Percentiles rank a stretch among this genome's conserved stretches.
These are phyloP conservation scores for Dromococcyx pavoninus DNA, from an alignment of 2,797 vertebrate genomes.

Conservation along the genomic window DNA sequence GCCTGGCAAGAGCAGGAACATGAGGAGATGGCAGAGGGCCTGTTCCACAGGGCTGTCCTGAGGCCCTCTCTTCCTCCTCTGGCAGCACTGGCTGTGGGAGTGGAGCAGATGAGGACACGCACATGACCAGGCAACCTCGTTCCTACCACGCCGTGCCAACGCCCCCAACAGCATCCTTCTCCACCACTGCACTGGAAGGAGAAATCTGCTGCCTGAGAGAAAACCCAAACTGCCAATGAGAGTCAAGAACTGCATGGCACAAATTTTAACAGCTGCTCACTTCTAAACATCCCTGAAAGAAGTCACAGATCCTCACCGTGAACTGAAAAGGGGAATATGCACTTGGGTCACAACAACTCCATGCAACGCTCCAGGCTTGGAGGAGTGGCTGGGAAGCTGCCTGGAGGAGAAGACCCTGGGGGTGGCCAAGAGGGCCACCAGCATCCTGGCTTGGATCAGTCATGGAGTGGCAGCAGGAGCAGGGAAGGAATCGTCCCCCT, in stretches of 20 bases:
- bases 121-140: neutral
- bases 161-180: neutral
- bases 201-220: neutral
- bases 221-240: neutral
- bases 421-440: no score
- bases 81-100: neutral
- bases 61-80: neutral
- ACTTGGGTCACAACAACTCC: no score
- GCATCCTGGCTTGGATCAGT: no score
- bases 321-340: neutral
- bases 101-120: accelerated
- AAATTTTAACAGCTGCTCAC: neutral
- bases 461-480: no score
- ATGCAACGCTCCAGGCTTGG: no score
- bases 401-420: no score
- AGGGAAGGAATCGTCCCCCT: no score
- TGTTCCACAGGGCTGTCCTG: neutral
- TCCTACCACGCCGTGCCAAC: neutral
- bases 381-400: no score
- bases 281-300: neutral
- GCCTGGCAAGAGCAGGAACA: neutral
- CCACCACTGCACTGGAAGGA: neutral
- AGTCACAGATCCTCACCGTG: neutral
- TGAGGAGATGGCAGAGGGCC: neutral
- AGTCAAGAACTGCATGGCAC: neutral